Base-by-base conservation (phyloP, 2,797 vertebrate species). In the Onychomys arenicola region DNA sequence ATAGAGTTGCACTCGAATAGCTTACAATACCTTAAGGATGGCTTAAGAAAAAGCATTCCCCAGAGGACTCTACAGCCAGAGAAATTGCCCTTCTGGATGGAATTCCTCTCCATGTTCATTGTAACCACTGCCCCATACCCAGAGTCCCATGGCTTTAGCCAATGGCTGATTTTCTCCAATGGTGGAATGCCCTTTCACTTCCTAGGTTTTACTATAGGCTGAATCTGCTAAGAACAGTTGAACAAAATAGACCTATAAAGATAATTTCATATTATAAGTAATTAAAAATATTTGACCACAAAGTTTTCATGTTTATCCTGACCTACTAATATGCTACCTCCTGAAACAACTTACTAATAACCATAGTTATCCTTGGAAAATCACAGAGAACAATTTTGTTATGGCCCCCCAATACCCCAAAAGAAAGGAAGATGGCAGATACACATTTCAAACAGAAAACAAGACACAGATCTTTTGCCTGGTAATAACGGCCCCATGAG, bases 41-140 rank as follows among this genome's bases (percentile, higher is more conserved):
- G 93, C 91, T 98, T 97, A 97, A 97, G 97, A 97, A 97, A 98
- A 97, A 98, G 96, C 96, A 95, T 97, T 98, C 98, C 98, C 96
- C 63, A 55, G 94, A 90, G 96, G 92, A 93, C 82, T 90, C 75
- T n/a, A 67, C 73, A 95, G 89, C 96, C 96, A 83, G 93, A 97
- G 96, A 92, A 96, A 83, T 65, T 65, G 43, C 97, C 92, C 96
- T 61, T 97, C 91, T 94, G 93, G 97, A 91, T 78, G 89, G 92
- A 37, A 43, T 25, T 94, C 91, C 90, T 90, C 86, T 95, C 94
- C 87, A 95, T 83, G 90, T 86, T 96, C 94, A 93, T 95, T 75
- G 89, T n/a, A 34, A 37, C 17, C 27, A 69, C 17, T 25, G 19
- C n/a, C 5, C 6, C 16, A 6, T 57, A 34, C 2, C 37, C 86